Conservation (phyloP, 2,797 vertebrate species). For the Typhlichthys eigenmanni region DNA sequence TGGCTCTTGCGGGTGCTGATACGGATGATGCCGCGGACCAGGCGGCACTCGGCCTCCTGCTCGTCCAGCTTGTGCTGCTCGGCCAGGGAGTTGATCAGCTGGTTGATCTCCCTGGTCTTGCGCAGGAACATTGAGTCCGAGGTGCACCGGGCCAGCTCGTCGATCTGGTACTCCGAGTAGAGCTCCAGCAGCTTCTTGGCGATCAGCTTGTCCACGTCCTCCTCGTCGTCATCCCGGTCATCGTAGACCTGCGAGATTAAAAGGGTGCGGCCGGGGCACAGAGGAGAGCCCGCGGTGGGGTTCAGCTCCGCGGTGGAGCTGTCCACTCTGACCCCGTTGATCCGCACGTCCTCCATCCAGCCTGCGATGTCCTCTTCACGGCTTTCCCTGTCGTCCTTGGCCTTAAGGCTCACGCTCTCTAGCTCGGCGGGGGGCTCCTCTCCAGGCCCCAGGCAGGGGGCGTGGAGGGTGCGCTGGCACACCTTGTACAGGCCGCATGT, state of each 20-base stretch:
- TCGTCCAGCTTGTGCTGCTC: constrained; percentile 93
- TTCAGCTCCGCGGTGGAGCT: constrained; percentile 75
- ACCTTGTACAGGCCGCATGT: constrained; percentile 87
- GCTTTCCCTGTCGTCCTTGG: constrained; percentile 4
- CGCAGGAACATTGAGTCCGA: constrained; percentile 92
- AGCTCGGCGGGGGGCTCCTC: constrained; percentile 69
- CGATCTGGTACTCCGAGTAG: constrained; percentile 95
- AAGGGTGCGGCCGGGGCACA: constrained; percentile 20
- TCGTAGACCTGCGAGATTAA: constrained; percentile 77
- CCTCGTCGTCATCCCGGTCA: constrained; percentile 81
- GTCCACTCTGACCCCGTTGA: constrained; percentile 86
- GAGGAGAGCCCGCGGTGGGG: constrained; percentile 27
- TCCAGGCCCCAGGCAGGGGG: constrained; percentile 73
- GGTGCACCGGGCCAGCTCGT: constrained; percentile 92
- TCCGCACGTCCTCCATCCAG: constrained; percentile 69
- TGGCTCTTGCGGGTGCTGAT: constrained; percentile 91
- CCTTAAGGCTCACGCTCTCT: constrained; percentile 67
- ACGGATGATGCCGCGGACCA: constrained; percentile 93
- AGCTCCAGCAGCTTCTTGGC: constrained; percentile 92
- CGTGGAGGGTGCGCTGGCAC: constrained; percentile 73
- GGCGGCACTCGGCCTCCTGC: constrained; percentile 91
- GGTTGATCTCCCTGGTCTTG: constrained; percentile 92
- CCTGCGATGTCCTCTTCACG: constrained; percentile 35
- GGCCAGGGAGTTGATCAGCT: constrained; percentile 92
- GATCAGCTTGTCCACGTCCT: constrained; percentile 89